These are phyloP conservation scores for Melanostigma gelatinosum DNA, from an alignment of 2,113 vertebrate species.

Conservation along the genomic window DNA sequence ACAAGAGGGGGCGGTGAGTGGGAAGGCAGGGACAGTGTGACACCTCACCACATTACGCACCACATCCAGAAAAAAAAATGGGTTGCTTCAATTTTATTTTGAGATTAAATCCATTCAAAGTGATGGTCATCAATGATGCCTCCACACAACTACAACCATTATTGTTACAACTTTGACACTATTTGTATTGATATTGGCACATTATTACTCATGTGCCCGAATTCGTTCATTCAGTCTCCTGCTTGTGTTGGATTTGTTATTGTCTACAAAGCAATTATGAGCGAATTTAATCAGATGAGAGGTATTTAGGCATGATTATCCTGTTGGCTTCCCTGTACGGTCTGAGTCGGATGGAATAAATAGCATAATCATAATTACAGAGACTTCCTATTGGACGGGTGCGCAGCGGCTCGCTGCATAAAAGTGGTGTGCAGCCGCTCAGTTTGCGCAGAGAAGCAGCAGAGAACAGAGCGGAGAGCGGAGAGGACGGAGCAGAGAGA, in stretches of 20 bases:
- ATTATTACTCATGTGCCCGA: neutral
- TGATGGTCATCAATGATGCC: neutral
- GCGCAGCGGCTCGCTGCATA: constrained; percentile 9
- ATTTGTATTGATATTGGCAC: neutral
- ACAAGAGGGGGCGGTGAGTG: constrained; percentile 59
- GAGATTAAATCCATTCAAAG: neutral
- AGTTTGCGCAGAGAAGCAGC: constrained; percentile 31
- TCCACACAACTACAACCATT: neutral
- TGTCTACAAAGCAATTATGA: constrained; percentile 9
- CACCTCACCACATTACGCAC: neutral
- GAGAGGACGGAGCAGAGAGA: constrained; percentile 3
- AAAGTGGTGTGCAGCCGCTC: neutral
- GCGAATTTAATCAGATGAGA: constrained; percentile 18
- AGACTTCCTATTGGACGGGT: constrained; percentile 46
- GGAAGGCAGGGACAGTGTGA: neutral
- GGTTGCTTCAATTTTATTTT: neutral
- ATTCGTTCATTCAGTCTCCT: neutral
- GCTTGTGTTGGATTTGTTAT: neutral
- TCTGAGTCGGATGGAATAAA: constrained; percentile 15
- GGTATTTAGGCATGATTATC: constrained; percentile 35
- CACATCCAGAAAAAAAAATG: neutral
- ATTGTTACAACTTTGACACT: neutral
- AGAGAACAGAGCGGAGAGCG: constrained; percentile 22
- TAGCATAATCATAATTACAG: constrained; percentile 40
- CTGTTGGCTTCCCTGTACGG: neutral